Evolutionary conservation across 1,140 invertebrate genomes (phyloP).

Genomic region (Brachionus paranguensis): DNA sequence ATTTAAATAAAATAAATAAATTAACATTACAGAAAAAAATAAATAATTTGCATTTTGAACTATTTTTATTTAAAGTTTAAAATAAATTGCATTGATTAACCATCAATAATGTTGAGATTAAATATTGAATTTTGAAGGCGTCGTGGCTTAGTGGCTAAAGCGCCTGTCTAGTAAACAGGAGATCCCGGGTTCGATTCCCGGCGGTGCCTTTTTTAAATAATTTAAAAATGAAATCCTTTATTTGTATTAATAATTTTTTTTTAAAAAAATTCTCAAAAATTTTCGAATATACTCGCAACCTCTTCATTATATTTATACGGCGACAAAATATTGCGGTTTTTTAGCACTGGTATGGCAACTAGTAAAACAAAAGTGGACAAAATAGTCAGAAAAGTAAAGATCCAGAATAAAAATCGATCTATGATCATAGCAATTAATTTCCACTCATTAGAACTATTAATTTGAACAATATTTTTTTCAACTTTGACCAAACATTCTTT

Average conservation of each 20-base stretch:
- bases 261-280: background rate
- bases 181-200: background rate
- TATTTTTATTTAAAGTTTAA: too few relatives aligned
- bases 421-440: constrained; percentile 47
- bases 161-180: background rate
- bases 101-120: background rate
- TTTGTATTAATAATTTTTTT: background rate
- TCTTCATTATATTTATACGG: background rate
- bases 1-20: too few relatives aligned
- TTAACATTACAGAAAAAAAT: too few relatives aligned
- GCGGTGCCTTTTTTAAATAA: background rate
- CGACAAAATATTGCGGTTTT: constrained; percentile 25
- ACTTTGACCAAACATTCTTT: constrained; percentile 11
- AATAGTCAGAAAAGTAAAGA: constrained; percentile 40
- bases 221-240: background rate
- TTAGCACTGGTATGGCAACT: constrained; percentile 40
- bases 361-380: constrained; percentile 40
- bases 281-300: background rate
- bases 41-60: too few relatives aligned
- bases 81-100: too few relatives aligned
- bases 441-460: constrained; percentile 46
- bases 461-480: constrained; percentile 41
- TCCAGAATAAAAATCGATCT: constrained; percentile 41
- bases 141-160: background rate
- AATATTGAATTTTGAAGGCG: background rate